Conservation (phyloP, 1,140 invertebrate genomes). For the Periplaneta americana region DNA sequence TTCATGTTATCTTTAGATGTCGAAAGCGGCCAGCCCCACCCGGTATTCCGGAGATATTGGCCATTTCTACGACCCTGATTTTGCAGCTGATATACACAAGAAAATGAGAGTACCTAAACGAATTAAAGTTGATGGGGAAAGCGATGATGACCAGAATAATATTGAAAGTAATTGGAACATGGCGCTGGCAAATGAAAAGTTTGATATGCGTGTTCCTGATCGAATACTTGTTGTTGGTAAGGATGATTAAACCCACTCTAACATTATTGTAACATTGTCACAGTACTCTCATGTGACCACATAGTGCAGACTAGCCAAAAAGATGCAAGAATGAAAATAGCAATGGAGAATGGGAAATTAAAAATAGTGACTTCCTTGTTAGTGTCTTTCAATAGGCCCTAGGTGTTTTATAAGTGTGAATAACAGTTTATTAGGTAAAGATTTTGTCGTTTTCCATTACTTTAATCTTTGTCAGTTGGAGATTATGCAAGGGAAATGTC, state of each 20-base stretch:
- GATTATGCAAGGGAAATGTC: too few relatives aligned
- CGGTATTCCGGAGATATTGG: slow-evolving; percentile 9
- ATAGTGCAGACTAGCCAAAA: too few relatives aligned
- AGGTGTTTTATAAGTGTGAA: too few relatives aligned
- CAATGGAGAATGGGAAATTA: too few relatives aligned
- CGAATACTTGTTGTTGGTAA: slow-evolving; percentile 75
- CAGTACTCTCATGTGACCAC: too few relatives aligned
- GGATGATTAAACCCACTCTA: not conserved
- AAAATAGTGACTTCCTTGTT: too few relatives aligned
- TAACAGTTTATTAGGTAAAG: too few relatives aligned
- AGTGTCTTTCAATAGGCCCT: too few relatives aligned
- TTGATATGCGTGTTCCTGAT: slow-evolving; percentile 87
- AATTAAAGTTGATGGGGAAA: slow-evolving; percentile 64
- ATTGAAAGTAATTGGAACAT: slow-evolving; percentile 47
- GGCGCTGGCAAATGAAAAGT: slow-evolving; percentile 50
- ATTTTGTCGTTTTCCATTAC: too few relatives aligned
- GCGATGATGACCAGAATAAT: slow-evolving; percentile 52
- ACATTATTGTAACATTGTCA: too few relatives aligned
- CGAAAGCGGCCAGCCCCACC: slow-evolving; percentile 9
- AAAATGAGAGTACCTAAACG: slow-evolving; percentile 75
- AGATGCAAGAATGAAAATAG: too few relatives aligned
- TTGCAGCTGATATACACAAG: slow-evolving; percentile 58
- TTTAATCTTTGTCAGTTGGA: too few relatives aligned
- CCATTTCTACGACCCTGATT: slow-evolving; percentile 13
- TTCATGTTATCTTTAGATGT: slow-evolving; percentile 9